These are phyloP conservation scores for Linyphia triangularis DNA, from an alignment of 2,888 invertebrate species.

Conservation along the genomic window DNA sequence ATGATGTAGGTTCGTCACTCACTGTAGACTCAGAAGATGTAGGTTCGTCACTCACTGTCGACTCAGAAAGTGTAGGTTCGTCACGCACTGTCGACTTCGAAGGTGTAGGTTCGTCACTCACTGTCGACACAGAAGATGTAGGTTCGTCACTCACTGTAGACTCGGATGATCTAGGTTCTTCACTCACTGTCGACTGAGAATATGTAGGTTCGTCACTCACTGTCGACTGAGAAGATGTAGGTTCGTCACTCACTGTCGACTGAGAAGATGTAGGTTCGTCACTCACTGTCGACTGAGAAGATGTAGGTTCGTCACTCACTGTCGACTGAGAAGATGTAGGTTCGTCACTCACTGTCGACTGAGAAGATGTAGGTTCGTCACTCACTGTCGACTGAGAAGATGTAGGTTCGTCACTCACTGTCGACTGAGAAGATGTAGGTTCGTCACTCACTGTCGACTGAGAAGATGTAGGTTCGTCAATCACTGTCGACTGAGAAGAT, in stretches of 20 bases:
- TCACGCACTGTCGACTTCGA: background rate
- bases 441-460: background rate
- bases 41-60: background rate
- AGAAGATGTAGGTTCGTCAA: background rate
- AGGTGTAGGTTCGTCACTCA: background rate
- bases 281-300: background rate
- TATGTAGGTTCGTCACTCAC: background rate
- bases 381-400: background rate
- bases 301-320: background rate
- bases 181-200: background rate
- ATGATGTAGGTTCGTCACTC: background rate
- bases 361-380: background rate
- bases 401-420: too few species aligned
- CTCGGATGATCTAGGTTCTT: background rate
- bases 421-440: background rate
- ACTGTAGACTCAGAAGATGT: background rate
- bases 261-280: background rate
- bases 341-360: background rate
- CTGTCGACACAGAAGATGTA: background rate
- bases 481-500: background rate
- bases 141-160: too few species aligned
- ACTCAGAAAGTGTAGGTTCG: background rate
- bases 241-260: background rate
- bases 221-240: background rate
- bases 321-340: background rate